Evolutionary conservation across 2,113 vertebrate genomes (phyloP).

Genomic region (Neolamprologus caudopunctatus): DNA sequence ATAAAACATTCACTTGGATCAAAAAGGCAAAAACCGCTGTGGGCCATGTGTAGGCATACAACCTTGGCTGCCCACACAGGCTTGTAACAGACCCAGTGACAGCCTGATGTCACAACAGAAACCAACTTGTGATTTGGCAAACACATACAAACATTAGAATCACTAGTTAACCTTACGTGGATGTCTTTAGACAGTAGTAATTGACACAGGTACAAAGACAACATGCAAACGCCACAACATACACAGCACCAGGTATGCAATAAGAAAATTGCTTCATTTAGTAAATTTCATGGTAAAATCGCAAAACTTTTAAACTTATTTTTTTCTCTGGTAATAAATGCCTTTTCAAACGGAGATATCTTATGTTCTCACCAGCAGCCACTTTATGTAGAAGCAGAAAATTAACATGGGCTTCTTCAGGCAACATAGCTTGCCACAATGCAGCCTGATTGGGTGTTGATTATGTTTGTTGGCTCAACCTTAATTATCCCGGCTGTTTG

Average conservation of each 20-base stretch:
- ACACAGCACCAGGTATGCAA: neutral
- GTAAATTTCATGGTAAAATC: neutral
- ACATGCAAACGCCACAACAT: neutral
- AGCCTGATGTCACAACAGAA: neutral
- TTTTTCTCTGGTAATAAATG: neutral
- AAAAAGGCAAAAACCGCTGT: neutral
- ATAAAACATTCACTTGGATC: neutral
- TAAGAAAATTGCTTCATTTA: neutral
- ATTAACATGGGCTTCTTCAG: conserved; percentile 1
- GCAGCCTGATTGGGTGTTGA: conserved; percentile 45
- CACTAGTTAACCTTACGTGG: neutral
- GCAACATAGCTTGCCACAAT: conserved; percentile 26
- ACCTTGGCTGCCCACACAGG: neutral
- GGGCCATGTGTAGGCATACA: neutral
- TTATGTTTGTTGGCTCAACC: conserved; percentile 52
- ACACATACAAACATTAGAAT: neutral
- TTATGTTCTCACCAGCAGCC: neutral
- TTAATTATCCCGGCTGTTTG: conserved; percentile 37
- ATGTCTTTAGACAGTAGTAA: neutral
- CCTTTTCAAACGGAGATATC: neutral
- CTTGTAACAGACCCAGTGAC: neutral
- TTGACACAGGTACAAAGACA: too few relatives aligned
- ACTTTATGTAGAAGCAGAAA: neutral
- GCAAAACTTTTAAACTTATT: neutral
- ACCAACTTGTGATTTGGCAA: neutral